Evolutionary conservation across 2,113 vertebrate genomes (phyloP), one percentile per base, ranked within the genome.

Genomic region (Eclectus roratus): DNA sequence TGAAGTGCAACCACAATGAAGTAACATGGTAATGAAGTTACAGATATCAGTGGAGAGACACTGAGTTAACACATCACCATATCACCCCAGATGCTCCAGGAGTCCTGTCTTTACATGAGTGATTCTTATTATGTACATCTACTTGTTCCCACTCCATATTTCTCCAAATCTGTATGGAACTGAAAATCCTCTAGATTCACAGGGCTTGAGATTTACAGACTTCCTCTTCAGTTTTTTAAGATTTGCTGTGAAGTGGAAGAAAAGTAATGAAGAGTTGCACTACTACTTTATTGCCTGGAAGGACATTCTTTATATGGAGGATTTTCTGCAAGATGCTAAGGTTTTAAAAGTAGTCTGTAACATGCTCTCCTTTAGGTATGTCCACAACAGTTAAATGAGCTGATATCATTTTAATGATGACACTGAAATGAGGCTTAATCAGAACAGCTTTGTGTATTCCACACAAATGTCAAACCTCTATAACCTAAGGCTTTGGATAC

Each of bases 81-180:
- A 2, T 56, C 18, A 71, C 31, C 13, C 19, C 31, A 61, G 50
- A 17, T 3, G 3, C 11, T 39, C 47, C 1, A 47, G 49, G 9
- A 77, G 3, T 35, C 37, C 35, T 23, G 0, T 1, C 16, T 12
- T 58, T 41, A 7, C 19, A 27, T 0, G 9, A 68, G 13, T 0
- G 10, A 4, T 18, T 47, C 46, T 56, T 52, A 10, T 24, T 0
- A 0, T 13, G 18, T 16, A 13, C 14, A 29, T 17, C 29, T 35
- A 4, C 16, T 29, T 29, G 13, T 13, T 80, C 12, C 37, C 14
- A n/a, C 69, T 65, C 39, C 10, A 5, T 11, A 9, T 13, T 85
- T 80, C 18, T 66, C 8, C 7, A 65, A 56, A 70, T 39, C 27
- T 23, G 2, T 18, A 50, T 10, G 6, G 28, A 71, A n/a, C 9